Percentiles rank a stretch among this genome's conserved stretches.
Conservation (phyloP, 2,113 vertebrate species). For the Brachyhypopomus occidentalis region DNA sequence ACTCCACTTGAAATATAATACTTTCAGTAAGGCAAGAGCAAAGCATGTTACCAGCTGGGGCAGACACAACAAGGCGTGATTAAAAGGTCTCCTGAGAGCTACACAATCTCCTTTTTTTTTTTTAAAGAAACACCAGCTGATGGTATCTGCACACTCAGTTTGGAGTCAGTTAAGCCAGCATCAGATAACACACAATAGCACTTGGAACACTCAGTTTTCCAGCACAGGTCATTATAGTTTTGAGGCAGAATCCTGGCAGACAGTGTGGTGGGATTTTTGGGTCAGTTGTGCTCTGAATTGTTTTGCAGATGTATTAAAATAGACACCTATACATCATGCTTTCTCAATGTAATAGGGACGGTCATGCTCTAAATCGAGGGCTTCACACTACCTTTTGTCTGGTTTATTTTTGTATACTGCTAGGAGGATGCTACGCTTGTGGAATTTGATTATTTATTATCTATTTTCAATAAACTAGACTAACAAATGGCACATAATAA, state of each 20-base stretch:
- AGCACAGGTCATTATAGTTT: slow-evolving; percentile 11
- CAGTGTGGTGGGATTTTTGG: too few relatives aligned
- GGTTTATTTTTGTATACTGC: too few relatives aligned
- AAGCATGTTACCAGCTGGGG: slow-evolving; percentile 6
- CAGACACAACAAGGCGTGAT: slow-evolving; percentile 13
- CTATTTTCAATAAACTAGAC: too few relatives aligned
- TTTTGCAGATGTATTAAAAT: too few relatives aligned
- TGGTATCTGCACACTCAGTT: slow-evolving; percentile 31
- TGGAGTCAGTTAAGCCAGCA: slow-evolving; percentile 17
- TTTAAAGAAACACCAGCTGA: slow-evolving; percentile 7
- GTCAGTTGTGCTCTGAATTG: too few relatives aligned
- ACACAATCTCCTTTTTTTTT: slow-evolving; percentile 8
- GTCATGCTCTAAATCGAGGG: too few relatives aligned
- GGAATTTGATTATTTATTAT: too few relatives aligned
- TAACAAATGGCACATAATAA: too few relatives aligned
- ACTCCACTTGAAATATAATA: slow-evolving; percentile 14
- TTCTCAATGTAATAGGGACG: too few relatives aligned
- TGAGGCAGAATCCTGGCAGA: background rate
- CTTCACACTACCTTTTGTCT: too few relatives aligned
- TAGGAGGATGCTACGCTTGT: too few relatives aligned
- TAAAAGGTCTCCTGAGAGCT: slow-evolving; percentile 25
- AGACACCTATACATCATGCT: too few relatives aligned
- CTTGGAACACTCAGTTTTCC: background rate
- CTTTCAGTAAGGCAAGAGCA: slow-evolving; percentile 12
- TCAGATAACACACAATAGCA: slow-evolving; percentile 6